Evolutionary conservation across 1,140 invertebrate species (phyloP).

Genomic region (Drosophila kohkoa): DNA sequence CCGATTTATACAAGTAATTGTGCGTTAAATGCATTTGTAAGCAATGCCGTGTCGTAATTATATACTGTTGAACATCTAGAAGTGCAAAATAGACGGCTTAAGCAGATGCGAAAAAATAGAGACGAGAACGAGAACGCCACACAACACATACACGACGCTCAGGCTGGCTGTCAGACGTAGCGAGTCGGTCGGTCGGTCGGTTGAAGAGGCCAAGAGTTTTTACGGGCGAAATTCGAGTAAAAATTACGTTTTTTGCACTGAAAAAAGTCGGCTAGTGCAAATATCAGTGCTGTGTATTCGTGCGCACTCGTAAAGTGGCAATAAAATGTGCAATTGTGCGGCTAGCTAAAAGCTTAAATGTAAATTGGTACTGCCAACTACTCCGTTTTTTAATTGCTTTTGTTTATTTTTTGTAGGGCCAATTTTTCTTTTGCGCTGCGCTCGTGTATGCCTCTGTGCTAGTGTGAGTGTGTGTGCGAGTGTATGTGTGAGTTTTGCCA

Average conservation of each 20-base stretch:
- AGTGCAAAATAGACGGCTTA: slow-evolving; percentile 54
- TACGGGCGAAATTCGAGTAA: slow-evolving; percentile 71
- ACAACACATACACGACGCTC: slow-evolving; percentile 75
- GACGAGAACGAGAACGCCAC: slow-evolving; percentile 76
- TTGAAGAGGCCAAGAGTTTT: slow-evolving; percentile 71
- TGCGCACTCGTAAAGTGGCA: slow-evolving; percentile 33
- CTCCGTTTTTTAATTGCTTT: slow-evolving; percentile 79
- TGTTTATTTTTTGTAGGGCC: slow-evolving; percentile 82
- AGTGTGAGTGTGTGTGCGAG: slow-evolving; percentile 63
- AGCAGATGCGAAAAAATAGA: slow-evolving; percentile 77
- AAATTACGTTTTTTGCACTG: slow-evolving; percentile 62
- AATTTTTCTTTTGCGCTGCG: slow-evolving; percentile 80
- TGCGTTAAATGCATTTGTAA: not conserved
- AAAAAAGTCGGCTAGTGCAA: slow-evolving; percentile 38
- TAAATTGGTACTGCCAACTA: slow-evolving; percentile 71
- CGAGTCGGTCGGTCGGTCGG: slow-evolving; percentile 69
- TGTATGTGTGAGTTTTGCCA: slow-evolving; percentile 63
- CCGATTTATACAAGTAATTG: slow-evolving; percentile 26
- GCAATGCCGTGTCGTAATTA: not conserved
- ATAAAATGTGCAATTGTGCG: slow-evolving; percentile 64
- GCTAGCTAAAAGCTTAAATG: slow-evolving; percentile 40
- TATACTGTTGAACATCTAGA: slow-evolving; percentile 22
- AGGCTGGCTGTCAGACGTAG: slow-evolving; percentile 68
- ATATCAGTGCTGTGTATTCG: slow-evolving; percentile 33
- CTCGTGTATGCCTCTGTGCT: slow-evolving; percentile 43